Base-by-base conservation (phyloP, 1,140 invertebrate genomes). In the Neuroterus valhalla region DNA sequence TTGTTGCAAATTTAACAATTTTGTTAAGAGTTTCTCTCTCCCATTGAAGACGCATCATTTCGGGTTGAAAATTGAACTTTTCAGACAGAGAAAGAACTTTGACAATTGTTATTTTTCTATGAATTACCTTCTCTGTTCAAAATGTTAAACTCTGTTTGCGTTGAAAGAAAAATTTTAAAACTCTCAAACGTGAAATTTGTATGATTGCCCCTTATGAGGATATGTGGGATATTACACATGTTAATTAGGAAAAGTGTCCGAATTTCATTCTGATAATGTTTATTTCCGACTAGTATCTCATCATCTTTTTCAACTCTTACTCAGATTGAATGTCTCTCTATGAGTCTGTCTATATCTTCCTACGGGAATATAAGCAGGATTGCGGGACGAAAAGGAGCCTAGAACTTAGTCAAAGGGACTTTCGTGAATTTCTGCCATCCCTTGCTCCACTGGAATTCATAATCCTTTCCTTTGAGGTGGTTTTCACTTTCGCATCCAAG, bases 381-480 rank as follows among this genome's bases (percentile, higher is more conserved):
- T 62, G 55, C 55, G 55, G 21, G 31, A 38, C 31, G 23, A 26
- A 62, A 62, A 62, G 50, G 55, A 62, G 26, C 23, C 23, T 62
- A 62, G 21, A 62, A 62, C 55, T 62, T 62, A 62, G 55, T 62
- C 55, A 62, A 62, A 62, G 55, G 55, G 55, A 62, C 55, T 62
- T 62, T 62, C 55, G 55, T 62, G 55, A 62, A 62, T 31, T 62
- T 62, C 55, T 62, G 55, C 55, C 55, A 62, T 62, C 55, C 55
- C 55, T 31, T 14, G 23, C 55, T 62, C 8, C 14, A 62, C 55
- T 62, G 55, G n/a, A 62, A 62, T 62, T 62, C 55, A 62, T 62
- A 62, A 62, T 62, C 55, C 55, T 26, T 31, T 62, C 55, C 55
- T 62, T 62, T 62, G 55, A 62, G 14, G 55, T 15, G 55, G 55